Percentiles rank a stretch among this genome's conserved stretches.
phyloP scores from a whole-genome alignment of 1,140 invertebrate genomes.

The Hirudo medicinalis region DNA sequence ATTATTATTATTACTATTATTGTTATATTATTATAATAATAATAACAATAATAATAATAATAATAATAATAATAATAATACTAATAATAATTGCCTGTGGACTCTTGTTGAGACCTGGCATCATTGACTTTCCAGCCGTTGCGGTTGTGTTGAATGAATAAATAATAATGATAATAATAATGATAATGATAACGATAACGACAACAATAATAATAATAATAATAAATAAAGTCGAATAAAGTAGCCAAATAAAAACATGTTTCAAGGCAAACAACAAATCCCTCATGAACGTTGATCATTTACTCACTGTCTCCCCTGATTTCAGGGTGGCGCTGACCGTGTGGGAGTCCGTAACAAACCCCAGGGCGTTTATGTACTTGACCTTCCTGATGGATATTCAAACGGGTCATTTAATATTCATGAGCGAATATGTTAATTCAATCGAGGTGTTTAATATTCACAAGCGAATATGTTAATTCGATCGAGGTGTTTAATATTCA shows the following conservation, averaged over 20 bases:
- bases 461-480: constrained; percentile 19
- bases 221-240: too few species aligned
- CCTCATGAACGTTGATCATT: too few species aligned
- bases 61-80: not conserved
- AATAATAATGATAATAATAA: too few species aligned
- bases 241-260: too few species aligned
- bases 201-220: too few species aligned
- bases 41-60: too few species aligned
- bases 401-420: not conserved
- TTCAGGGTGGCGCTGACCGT: constrained; percentile 27
- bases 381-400: constrained; percentile 30
- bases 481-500: constrained; percentile 29
- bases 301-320: constrained; percentile 28
- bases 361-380: constrained; percentile 32
- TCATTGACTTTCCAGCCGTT: too few species aligned
- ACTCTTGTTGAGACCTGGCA: too few species aligned
- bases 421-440: not conserved
- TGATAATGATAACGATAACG: too few species aligned
- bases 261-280: too few species aligned
- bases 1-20: too few species aligned
- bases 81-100: not conserved
- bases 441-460: constrained; percentile 23
- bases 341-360: constrained; percentile 28
- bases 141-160: too few species aligned
- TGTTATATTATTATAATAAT: not conserved